Base-by-base conservation (phyloP, 1,140 invertebrate species). In the Limonius californicus region DNA sequence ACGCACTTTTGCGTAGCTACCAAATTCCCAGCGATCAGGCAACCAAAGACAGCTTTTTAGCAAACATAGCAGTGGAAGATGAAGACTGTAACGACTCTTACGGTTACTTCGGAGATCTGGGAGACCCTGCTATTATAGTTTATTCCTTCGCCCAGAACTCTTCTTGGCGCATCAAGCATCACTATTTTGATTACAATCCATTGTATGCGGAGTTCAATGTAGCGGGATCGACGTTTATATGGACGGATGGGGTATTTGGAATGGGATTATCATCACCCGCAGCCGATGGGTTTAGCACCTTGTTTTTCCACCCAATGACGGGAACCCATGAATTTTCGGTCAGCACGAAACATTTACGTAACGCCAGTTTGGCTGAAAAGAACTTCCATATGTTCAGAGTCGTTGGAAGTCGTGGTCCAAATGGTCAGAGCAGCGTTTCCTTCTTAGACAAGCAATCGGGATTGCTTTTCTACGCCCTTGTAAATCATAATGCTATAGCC, bases 221-320 rank as follows among this genome's bases (percentile, higher is more conserved):
- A 1, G 84, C 82, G 56, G 88, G 86, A 21, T 80, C 86, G 23
- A 83, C 83, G 57, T 91, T 91, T 72, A 84, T 84, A 62, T 90
- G 88, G 88, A 83, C 82, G 4, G 89, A 92, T 70, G 89, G 87
- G 6, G 70, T 92, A 0, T 90, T 90, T 57, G 89, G 89, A 0
- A 72, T 91, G 45, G 85, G 85, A 0, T 50, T 75, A 2, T 83
- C 83, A 1, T 82, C 82, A 4, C 81, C 84, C 0, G 81, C 82
- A 45, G 63, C 75, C 1, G 83, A 89, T 59, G 87, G 87, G 21
- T 89, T 77, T 69, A 85, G 88, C 58, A 89, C 84, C 0, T 69
- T 91, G 1, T 91, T 89, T 66, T 92, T 91, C 78, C 89, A 91
- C 72, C 86, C 89, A 0, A 80, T 91, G 66, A 83, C 86, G 9